These are phyloP conservation scores for Synanthedon vespiformis DNA, from an alignment of 2,888 invertebrate genomes.

Conservation along the genomic window DNA sequence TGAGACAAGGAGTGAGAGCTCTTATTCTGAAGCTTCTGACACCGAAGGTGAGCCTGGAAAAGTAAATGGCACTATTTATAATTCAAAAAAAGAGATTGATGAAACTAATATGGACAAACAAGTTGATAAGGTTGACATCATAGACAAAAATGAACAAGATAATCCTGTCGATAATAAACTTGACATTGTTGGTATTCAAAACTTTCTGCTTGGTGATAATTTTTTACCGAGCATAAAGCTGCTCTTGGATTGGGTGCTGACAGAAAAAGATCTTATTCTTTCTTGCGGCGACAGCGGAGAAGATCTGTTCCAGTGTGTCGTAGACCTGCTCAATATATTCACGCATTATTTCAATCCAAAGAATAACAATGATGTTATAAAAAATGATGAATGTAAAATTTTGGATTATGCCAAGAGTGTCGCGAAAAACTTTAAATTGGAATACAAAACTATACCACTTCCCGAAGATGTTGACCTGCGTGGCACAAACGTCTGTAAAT, in stretches of 20 bases:
- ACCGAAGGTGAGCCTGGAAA: slow-evolving; percentile 19
- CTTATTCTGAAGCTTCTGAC: slow-evolving; percentile 33
- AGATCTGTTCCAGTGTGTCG: slow-evolving; percentile 82
- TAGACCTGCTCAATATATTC: slow-evolving; percentile 84
- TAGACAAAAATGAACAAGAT: slow-evolving; percentile 2
- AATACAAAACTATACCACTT: slow-evolving; percentile 75
- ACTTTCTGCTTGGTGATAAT: slow-evolving; percentile 71
- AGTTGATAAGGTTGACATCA: not conserved
- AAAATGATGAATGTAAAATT: slow-evolving; percentile 28
- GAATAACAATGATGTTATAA: slow-evolving; percentile 15
- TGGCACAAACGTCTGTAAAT: slow-evolving; percentile 76
- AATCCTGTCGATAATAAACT: slow-evolving; percentile 19
- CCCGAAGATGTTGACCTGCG: slow-evolving; percentile 82
- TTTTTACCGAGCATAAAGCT: slow-evolving; percentile 78
- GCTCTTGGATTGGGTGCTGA: slow-evolving; percentile 86
- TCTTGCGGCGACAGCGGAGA: slow-evolving; percentile 85
- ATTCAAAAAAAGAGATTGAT: not conserved
- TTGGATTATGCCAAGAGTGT: slow-evolving; percentile 39
- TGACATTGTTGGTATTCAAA: slow-evolving; percentile 64
- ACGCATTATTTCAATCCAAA: slow-evolving; percentile 73
- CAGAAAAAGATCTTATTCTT: slow-evolving; percentile 81
- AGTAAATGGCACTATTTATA: slow-evolving; percentile 18
- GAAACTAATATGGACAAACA: not conserved
- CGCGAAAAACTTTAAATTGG: slow-evolving; percentile 66
- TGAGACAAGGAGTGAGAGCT: slow-evolving; percentile 35